These are phyloP conservation scores for Porites lobata DNA, from an alignment of 92 coral and sea anemone genomes.

Conservation along the genomic window DNA sequence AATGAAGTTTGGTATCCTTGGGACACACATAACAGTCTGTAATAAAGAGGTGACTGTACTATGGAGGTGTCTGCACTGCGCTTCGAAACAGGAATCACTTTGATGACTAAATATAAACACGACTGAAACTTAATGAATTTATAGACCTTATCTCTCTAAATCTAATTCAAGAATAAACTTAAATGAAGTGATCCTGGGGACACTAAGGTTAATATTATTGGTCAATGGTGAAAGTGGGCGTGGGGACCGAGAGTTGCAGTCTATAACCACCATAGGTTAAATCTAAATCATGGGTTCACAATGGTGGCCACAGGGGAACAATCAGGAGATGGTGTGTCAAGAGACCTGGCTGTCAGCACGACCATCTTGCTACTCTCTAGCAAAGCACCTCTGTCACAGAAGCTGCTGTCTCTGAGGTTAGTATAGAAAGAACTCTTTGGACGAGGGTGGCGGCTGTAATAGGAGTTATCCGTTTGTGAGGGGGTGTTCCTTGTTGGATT, in stretches of 20 bases:
- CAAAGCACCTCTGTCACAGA: constrained; percentile 63
- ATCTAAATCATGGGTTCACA: background rate
- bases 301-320: constrained; percentile 8
- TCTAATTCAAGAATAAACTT: too few species aligned
- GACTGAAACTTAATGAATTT: background rate
- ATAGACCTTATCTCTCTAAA: background rate
- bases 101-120: too few species aligned
- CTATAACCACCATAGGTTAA: too few species aligned
- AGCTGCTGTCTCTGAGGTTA: constrained; percentile 65
- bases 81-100: too few species aligned
- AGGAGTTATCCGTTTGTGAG: constrained; percentile 43
- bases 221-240: background rate
- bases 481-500: constrained; percentile 41
- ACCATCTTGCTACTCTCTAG: constrained; percentile 82
- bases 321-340: constrained; percentile 79
- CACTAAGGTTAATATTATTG: background rate
- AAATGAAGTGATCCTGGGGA: background rate
- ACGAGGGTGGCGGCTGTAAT: constrained; percentile 7
- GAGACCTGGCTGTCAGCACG: constrained; percentile 70
- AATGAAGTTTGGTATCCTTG: too few species aligned
- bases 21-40: too few species aligned
- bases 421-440: constrained; percentile 57
- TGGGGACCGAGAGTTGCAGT: too few species aligned
- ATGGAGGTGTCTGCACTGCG: too few species aligned
- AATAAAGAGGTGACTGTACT: too few species aligned